phyloP scores from a whole-genome alignment of 2,113 vertebrate genomes.

The Mustelus asterias region DNA sequence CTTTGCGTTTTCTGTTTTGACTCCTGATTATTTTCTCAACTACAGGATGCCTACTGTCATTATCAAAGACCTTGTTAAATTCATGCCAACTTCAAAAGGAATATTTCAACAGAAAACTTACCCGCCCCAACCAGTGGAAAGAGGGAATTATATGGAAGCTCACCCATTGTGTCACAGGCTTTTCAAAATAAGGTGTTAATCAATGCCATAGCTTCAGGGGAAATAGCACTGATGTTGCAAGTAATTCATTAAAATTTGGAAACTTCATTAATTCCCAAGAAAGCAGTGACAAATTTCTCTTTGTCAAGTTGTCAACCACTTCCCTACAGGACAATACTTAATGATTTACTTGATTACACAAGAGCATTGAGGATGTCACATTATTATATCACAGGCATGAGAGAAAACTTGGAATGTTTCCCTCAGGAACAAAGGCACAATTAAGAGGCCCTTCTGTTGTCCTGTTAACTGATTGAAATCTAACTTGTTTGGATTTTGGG shows the following conservation, averaged over 20 bases:
- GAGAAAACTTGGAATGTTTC: not conserved
- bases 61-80: not conserved
- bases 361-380: not conserved
- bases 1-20: not conserved
- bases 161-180: not conserved
- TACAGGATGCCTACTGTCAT: not conserved
- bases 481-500: not conserved
- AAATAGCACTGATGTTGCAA: too few relatives aligned
- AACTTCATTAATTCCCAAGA: conserved; percentile 24
- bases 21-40: not conserved
- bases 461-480: not conserved
- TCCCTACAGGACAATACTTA: not conserved
- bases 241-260: conserved; percentile 13
- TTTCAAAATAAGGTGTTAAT: not conserved
- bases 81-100: not conserved
- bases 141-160: not conserved
- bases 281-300: not conserved
- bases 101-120: not conserved
- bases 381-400: not conserved
- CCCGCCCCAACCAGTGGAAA: not conserved
- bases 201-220: not conserved
- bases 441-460: not conserved
- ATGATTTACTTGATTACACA: not conserved
- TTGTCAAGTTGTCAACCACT: not conserved
- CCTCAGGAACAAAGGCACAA: not conserved